These are phyloP conservation scores for Dasypogon diadema DNA, from an alignment of 2,888 invertebrate genomes.

Conservation along the genomic window DNA sequence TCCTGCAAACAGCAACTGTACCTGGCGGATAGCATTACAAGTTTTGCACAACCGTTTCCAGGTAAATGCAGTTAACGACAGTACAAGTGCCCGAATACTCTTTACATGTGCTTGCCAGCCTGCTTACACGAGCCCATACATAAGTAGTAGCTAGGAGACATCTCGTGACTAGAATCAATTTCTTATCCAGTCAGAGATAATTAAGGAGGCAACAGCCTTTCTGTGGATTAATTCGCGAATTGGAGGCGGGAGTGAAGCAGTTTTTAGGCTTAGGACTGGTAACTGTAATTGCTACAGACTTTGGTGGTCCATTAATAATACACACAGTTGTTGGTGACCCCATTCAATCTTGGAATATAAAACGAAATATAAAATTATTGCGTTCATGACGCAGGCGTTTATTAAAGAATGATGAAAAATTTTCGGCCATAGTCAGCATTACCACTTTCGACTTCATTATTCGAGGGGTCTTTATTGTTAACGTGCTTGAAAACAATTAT, in stretches of 20 bases:
- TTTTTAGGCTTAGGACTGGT: background rate
- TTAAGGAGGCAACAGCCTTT: constrained; percentile 23
- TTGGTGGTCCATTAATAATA: too few relatives aligned
- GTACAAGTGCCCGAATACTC: constrained; percentile 1
- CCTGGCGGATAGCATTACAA: constrained; percentile 11
- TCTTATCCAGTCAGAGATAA: constrained; percentile 50
- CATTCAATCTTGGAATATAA: too few relatives aligned
- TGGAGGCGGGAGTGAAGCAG: background rate
- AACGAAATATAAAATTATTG: too few relatives aligned
- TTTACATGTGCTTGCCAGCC: constrained; percentile 13
- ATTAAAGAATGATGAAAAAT: too few relatives aligned
- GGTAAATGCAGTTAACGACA: constrained; percentile 1
- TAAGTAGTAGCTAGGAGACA: constrained; percentile 21
- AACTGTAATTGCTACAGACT: too few relatives aligned
- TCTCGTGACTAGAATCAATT: constrained; percentile 54
- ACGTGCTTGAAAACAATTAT: too few relatives aligned
- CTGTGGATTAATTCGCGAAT: background rate
- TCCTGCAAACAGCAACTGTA: background rate
- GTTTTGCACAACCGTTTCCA: constrained; percentile 3
- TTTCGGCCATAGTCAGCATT: too few relatives aligned
- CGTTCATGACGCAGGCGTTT: too few relatives aligned
- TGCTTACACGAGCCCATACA: constrained; percentile 28
- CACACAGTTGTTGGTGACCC: too few relatives aligned
- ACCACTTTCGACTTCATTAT: too few relatives aligned
- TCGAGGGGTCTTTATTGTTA: too few relatives aligned